Evolutionary conservation across 1,140 invertebrate genomes (phyloP), one percentile per base, ranked within the genome.

Genomic region (Drosophila pseudoobscura): DNA sequence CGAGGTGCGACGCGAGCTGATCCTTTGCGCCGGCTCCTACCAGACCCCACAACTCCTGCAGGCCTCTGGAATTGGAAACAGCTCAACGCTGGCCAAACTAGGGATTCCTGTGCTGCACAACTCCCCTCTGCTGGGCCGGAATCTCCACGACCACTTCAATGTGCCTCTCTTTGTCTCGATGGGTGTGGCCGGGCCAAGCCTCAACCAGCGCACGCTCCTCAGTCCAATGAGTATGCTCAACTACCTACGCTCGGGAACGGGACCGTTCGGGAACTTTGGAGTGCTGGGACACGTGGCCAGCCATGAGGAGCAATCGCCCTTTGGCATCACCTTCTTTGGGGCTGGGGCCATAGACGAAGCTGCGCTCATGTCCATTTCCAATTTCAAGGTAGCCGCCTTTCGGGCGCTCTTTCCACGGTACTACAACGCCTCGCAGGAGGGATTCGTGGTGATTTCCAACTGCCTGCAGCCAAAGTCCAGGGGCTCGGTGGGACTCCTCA

Each of bases 71-170:
- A 93, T 96, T 46, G 95, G 95, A 2, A 93, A 94, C 8, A 80
- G 56, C 2, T 68, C 91, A 15, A 74, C 93, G 31, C 80, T 95
- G 11, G 65, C 92, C 15, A 92, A 91, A 78, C 90, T 92, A n/a
- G 57, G 92, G 89, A 93, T 95, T 76, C 80, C 92, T 0, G 43
- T 93, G 1, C 87, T 94, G 49, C 80, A 89, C n/a, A 87, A 94
- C 47, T 90, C 94, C 41, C 91, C 93, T 5, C 62, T 80, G n/a
- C 94, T 96, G 1, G 95, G 95, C 0, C 88, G 91, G 39, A 95
- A 95, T 73, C 85, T 95, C 0, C 94, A 96, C 69, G 96, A 97
- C 79, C 96, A 97, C 75, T 91, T 96, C 68, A 94, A 95, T 80
- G 87, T 95, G 61, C 95, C 95, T 0, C 69, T 96, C 0, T 96